Percentiles rank a stretch among this genome's conserved stretches.
Conservation (phyloP, 2,113 vertebrate species). For the Nycticorax nycticorax region DNA sequence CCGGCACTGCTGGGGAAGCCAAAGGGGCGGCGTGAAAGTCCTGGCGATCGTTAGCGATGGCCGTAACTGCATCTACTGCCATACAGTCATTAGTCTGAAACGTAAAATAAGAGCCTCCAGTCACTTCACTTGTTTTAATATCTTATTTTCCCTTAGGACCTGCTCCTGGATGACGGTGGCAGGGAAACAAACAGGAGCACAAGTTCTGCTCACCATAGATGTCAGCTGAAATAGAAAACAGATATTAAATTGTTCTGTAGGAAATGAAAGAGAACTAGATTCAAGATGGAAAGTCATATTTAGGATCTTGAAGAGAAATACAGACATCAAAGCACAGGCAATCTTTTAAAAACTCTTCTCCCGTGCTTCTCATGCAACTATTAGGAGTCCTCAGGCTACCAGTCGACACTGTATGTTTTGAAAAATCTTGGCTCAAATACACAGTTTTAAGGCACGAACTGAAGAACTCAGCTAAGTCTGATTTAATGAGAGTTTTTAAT, state of each 20-base stretch:
- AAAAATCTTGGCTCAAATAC: neutral
- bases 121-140: neutral
- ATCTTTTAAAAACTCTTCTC: neutral
- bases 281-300: neutral
- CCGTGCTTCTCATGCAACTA: neutral
- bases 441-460: neutral
- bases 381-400: neutral
- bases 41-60: accelerated
- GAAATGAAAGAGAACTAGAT: neutral
- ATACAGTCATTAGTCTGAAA: neutral
- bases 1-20: accelerated
- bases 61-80: neutral
- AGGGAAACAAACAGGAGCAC: neutral
- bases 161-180: neutral
- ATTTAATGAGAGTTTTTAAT: neutral
- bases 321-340: neutral
- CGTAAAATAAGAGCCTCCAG: neutral
- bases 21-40: neutral
- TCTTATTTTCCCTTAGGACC: neutral
- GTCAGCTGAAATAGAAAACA: neutral
- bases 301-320: neutral
- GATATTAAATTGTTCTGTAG: neutral
- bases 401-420: neutral
- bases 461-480: neutral
- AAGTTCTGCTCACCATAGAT: neutral